Base-by-base conservation (phyloP, 2,888 invertebrate genomes). In the Erpobdella octoculata region DNA sequence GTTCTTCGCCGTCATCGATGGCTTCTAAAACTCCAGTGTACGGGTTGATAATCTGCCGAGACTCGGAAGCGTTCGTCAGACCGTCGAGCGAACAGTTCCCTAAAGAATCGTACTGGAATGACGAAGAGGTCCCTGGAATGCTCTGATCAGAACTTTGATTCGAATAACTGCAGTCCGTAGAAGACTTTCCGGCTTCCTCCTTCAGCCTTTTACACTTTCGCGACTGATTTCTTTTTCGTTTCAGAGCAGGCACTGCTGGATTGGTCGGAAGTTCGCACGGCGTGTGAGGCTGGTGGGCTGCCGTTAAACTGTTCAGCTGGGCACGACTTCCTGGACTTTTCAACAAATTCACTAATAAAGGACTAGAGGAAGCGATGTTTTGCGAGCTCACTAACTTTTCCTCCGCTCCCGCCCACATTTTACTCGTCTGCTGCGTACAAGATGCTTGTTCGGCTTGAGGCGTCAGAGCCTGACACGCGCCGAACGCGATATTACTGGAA, bases 341-440 rank as follows among this genome's bases (percentile, higher is more conserved):
- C 78, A 94, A 86, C 77, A 94, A 85, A 84, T 94, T 94, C 38
- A 94, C 94, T 76, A 94, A 86, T 77, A 94, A 85, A 31, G 94
- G 94, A 80, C 93, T 93, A 66, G 83, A 76, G 89, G 92, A 78
- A 35, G 80, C 77, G n/a, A 78, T 76, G 59, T 76, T 72, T 38
- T 72, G 64, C 21, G 28, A 36, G 62, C 31, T 33, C 21, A 71
- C 46, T 31, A 70, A 31, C 25, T 48, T 53, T 6, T 70, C 70
- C 28, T 70, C 68, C 1, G 12, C 68, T 48, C 41, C 21, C n/a
- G 68, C 28, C 68, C 68, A 68, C 3, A 46, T 33, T 71, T 21
- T 37, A 25, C 21, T 36, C 12, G 18, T 12, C 25, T 21, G 64
- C n/a, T n/a, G n/a, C n/a, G n/a, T n/a, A n/a, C n/a, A n/a, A n/a